Percentiles rank a stretch among this genome's conserved stretches.
Evolutionary conservation across 2,797 vertebrate genomes (phyloP).

Genomic region (Esox masquinongy): DNA sequence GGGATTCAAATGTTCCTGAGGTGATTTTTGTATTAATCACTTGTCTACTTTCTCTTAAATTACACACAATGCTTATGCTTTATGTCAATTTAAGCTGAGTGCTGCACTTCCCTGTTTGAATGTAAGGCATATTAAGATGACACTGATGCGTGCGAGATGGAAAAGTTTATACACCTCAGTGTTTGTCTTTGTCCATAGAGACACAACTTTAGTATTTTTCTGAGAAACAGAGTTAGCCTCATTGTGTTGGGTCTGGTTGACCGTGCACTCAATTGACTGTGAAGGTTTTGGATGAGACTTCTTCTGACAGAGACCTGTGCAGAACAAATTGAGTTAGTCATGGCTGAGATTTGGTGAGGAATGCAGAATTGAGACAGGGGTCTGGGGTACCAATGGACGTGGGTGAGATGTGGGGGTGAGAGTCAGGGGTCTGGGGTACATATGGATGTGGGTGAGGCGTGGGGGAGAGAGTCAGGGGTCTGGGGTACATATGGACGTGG

Average conservation of each 20-base stretch:
- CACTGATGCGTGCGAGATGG: not conserved
- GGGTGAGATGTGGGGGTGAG: conserved; percentile 69
- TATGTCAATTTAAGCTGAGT: not conserved
- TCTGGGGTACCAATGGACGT: conserved; percentile 26
- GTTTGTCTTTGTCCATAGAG: conserved; percentile 20
- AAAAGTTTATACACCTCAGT: not conserved
- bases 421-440: conserved; percentile 32
- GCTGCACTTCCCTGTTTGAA: not conserved
- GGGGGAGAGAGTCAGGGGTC: conserved; percentile 53
- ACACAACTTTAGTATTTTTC: not conserved
- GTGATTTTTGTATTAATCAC: conserved; percentile 18
- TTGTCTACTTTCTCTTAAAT: conserved; percentile 7
- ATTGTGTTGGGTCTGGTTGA: conserved; percentile 26
- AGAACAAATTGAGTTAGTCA: conserved; percentile 79
- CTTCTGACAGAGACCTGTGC: conserved; percentile 69
- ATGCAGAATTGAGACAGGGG: conserved; percentile 63
- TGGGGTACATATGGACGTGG: conserved; percentile 20
- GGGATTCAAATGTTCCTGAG: conserved; percentile 38
- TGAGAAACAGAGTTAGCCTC: not conserved
- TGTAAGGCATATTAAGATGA: not conserved
- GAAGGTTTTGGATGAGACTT: conserved; percentile 35
- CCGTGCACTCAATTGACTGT: conserved; percentile 40
- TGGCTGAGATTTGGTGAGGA: conserved; percentile 75
- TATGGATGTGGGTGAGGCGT: conserved; percentile 66
- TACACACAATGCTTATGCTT: not conserved